These are phyloP conservation scores for Phymastichus coffea DNA, from an alignment of 1,140 invertebrate genomes.

Conservation along the genomic window DNA sequence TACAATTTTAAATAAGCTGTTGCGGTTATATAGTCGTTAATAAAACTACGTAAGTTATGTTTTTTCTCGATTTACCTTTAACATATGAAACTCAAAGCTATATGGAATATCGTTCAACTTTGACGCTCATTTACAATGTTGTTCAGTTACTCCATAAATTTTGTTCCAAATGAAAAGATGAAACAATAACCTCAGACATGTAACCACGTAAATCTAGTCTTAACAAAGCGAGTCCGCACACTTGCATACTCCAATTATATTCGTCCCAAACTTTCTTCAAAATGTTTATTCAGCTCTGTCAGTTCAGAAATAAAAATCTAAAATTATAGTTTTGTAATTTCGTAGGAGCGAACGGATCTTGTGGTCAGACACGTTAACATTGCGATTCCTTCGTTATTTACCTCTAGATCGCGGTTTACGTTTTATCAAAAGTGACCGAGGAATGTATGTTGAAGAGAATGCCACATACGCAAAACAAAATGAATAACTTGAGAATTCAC, in stretches of 20 bases:
- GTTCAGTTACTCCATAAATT: slow-evolving; percentile 22
- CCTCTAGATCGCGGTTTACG: slow-evolving; percentile 31
- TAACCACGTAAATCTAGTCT: no score
- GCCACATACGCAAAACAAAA: slow-evolving; percentile 24
- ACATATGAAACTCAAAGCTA: no score
- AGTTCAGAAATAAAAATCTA: no score
- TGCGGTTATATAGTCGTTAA: slow-evolving; percentile 1
- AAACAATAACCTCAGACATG: no score
- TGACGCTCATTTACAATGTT: slow-evolving; percentile 33
- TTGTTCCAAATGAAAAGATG: no score
- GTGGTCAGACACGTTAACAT: neutral
- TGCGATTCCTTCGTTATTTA: slow-evolving; percentile 32
- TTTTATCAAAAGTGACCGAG: slow-evolving; percentile 30
- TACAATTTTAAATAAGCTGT: slow-evolving; percentile 5
- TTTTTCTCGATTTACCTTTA: slow-evolving; percentile 37
- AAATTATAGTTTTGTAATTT: no score
- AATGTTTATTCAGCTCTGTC: no score
- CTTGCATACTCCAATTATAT: no score
- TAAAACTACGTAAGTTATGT: neutral
- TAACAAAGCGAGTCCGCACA: no score
- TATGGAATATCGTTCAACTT: no score
- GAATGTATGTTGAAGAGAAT: slow-evolving; percentile 38
- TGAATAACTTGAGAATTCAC: neutral
- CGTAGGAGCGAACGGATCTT: neutral
- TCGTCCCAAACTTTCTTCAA: no score